Evolutionary conservation across 2,113 vertebrate species (phyloP).

Genomic region (Vidua chalybeata): DNA sequence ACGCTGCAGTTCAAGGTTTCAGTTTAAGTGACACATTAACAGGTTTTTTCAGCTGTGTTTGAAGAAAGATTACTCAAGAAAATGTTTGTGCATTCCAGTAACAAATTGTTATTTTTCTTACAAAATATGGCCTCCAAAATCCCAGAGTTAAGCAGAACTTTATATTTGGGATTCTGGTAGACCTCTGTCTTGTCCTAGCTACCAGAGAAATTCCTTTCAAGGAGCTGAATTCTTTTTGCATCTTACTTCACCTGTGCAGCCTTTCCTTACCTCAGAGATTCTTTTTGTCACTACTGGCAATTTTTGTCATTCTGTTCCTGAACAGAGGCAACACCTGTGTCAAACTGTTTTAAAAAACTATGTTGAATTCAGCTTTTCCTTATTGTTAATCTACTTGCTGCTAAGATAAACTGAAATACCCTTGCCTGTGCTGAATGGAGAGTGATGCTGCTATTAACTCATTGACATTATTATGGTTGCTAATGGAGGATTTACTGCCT

Average conservation of each 20-base stretch:
- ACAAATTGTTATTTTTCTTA: neutral
- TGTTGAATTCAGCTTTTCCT: neutral
- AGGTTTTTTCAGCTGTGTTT: conserved; percentile 60
- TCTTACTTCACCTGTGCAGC: neutral
- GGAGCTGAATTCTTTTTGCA: neutral
- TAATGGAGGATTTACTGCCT: neutral
- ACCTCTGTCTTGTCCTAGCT: neutral
- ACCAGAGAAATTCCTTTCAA: neutral
- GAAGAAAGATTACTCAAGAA: conserved; percentile 61
- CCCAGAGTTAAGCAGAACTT: neutral
- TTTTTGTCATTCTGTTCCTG: neutral
- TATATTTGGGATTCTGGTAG: neutral
- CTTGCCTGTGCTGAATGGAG: neutral
- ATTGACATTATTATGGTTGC: neutral
- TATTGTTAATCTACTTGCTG: neutral
- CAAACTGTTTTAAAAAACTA: neutral
- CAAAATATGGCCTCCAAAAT: neutral
- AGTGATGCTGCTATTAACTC: neutral
- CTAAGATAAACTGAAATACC: neutral
- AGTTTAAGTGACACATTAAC: conserved; percentile 62
- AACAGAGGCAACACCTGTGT: neutral
- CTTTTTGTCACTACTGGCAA: neutral
- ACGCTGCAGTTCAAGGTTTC: conserved; percentile 43
- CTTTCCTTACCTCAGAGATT: neutral
- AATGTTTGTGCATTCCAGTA: conserved; percentile 46